phyloP scores from a whole-genome alignment of 2,113 vertebrate genomes.

The Gymnarchus niloticus region DNA sequence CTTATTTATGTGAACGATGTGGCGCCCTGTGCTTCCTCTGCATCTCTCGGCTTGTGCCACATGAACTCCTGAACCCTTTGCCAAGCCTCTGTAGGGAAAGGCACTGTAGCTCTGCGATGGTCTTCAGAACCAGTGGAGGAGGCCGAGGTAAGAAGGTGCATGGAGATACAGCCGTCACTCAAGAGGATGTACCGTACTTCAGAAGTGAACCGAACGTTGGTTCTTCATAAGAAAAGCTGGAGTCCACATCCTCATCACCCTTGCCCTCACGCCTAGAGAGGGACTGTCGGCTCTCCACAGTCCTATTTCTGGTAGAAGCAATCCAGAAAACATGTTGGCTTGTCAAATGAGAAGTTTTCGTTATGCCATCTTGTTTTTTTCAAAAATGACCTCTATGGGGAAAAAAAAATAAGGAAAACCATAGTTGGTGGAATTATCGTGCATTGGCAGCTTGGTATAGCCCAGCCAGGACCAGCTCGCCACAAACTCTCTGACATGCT shows the following conservation, averaged over 20 bases:
- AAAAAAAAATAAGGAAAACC: background rate
- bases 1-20: background rate
- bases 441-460: background rate
- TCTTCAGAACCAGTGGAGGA: background rate
- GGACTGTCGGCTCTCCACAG: background rate
- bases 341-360: background rate
- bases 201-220: background rate
- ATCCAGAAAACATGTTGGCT: background rate
- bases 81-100: background rate
- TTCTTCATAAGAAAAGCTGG: background rate
- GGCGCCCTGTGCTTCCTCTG: background rate
- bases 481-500: background rate
- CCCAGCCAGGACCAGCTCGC: background rate
- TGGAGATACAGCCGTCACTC: background rate
- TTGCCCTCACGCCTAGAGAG: background rate
- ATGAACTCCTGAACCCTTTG: background rate
- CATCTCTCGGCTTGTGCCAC: background rate
- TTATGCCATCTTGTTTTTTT: background rate
- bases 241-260: background rate
- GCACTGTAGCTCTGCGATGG: background rate
- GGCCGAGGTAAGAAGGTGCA: background rate
- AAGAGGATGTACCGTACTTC: background rate
- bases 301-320: background rate
- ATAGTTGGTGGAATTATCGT: background rate
- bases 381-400: background rate